Conservation (phyloP, 2,797 vertebrate species). For the Glossophaga mutica region DNA sequence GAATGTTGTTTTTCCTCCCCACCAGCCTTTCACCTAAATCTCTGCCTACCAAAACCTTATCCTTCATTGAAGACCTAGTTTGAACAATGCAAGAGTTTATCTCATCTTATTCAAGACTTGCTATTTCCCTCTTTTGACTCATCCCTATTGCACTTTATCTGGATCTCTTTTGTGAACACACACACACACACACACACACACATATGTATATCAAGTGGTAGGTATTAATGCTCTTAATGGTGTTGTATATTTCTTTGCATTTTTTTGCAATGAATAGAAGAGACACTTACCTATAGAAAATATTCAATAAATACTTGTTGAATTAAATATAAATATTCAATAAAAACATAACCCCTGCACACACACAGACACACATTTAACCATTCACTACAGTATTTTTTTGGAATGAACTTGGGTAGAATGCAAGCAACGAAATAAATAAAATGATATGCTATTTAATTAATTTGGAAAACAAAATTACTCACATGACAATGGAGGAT, state of each 20-base stretch:
- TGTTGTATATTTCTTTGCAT: conserved; percentile 4
- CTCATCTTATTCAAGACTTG: neutral
- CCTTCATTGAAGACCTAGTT: neutral
- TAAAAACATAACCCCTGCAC: conserved; percentile 6
- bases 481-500: neutral
- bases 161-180: neutral
- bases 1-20: neutral
- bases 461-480: conserved; percentile 26
- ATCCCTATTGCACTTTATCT: neutral
- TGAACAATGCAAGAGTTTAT: neutral
- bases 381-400: neutral
- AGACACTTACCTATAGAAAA: neutral
- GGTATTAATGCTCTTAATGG: neutral
- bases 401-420: neutral
- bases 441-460: neutral
- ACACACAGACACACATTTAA: neutral
- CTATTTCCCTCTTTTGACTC: neutral
- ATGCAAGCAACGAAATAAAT: neutral
- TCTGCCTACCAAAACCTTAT: neutral
- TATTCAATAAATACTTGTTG: conserved; percentile 2
- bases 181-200: neutral
- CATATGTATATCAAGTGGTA: no score
- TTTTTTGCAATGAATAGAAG: neutral
- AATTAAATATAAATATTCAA: conserved; percentile 15
- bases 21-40: neutral